Evolutionary conservation across 2,113 vertebrate genomes (phyloP).

Genomic region (Sinocyclocheilus rhinocerous): DNA sequence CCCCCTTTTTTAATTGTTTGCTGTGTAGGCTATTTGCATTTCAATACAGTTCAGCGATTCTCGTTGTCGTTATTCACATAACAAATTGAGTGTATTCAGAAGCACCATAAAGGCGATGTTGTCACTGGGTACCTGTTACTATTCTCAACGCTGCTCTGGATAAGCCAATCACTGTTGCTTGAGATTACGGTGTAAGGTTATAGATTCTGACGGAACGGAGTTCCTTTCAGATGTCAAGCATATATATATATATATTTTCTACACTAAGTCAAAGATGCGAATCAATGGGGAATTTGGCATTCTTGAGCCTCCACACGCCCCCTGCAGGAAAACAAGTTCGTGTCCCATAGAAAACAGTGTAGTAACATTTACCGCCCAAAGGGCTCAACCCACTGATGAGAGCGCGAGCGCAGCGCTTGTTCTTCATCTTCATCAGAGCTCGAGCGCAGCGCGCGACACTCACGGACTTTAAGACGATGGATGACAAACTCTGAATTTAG

Average conservation of each 20-base stretch:
- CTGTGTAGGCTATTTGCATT: background rate
- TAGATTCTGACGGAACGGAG: background rate
- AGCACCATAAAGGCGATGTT: background rate
- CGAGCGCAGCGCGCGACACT: background rate
- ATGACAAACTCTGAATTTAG: slow-evolving; percentile 33
- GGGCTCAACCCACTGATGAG: slow-evolving; percentile 12
- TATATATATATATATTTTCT: background rate
- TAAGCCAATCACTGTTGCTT: background rate
- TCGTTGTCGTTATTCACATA: no score
- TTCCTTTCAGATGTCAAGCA: background rate
- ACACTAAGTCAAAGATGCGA: no score
- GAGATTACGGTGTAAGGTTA: background rate
- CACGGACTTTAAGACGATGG: slow-evolving; percentile 27
- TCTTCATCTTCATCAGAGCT: slow-evolving; percentile 23
- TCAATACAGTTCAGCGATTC: background rate
- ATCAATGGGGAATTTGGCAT: no score
- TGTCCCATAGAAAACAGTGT: background rate
- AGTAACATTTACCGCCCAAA: background rate
- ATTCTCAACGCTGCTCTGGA: background rate
- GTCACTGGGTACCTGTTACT: background rate
- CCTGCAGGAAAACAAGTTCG: background rate
- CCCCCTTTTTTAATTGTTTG: no score
- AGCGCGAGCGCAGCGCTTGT: background rate
- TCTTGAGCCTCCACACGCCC: background rate
- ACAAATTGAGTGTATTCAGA: background rate